These are phyloP conservation scores for Temnothorax ravouxi DNA, from an alignment of 2,888 invertebrate species.

Conservation along the genomic window DNA sequence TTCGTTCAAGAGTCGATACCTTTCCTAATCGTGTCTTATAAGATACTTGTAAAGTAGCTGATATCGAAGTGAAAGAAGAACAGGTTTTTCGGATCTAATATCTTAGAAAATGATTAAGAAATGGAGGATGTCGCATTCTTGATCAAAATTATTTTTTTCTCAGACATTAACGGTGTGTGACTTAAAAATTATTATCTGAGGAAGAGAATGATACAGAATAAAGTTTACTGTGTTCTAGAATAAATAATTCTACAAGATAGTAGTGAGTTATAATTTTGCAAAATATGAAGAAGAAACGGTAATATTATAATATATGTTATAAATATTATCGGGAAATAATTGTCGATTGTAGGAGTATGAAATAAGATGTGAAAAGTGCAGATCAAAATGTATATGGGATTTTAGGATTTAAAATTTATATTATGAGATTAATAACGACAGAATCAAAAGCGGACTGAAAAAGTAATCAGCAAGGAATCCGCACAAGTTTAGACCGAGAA, in stretches of 20 bases:
- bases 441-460: not conserved
- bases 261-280: not conserved
- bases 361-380: not conserved
- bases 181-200: not conserved
- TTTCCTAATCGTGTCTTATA: not conserved
- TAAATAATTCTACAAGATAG: not conserved
- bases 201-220: not conserved
- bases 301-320: no score
- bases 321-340: not conserved
- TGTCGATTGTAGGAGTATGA: not conserved
- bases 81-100: not conserved
- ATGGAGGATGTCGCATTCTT: not conserved
- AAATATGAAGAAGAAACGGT: not conserved
- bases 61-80: not conserved
- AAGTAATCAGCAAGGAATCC: not conserved
- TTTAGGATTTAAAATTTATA: not conserved
- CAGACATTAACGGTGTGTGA: not conserved
- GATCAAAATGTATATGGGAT: not conserved
- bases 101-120: not conserved
- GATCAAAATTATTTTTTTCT: constrained; percentile 9
- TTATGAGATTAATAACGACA: not conserved
- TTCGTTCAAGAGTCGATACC: constrained; percentile 26
- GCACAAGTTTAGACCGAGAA: not conserved
- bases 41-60: not conserved
- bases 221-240: not conserved